Evolutionary conservation across 2,113 vertebrate genomes (phyloP).

Genomic region (Pogonocichla stellata): DNA sequence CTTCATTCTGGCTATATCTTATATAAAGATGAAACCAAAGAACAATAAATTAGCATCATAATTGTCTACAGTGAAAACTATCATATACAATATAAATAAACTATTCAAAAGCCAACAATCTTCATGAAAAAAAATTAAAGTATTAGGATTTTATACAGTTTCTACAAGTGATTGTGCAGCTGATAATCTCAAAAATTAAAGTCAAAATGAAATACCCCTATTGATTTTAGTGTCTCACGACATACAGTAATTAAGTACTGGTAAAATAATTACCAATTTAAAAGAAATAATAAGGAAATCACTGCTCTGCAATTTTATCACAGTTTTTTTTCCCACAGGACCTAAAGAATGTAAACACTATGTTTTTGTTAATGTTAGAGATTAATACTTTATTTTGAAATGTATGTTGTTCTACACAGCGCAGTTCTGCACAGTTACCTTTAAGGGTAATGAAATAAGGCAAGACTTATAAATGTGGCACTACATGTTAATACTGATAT

Average conservation of each 20-base stretch:
- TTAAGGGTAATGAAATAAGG: constrained; percentile 89
- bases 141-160: constrained; percentile 80
- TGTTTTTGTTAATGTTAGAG: constrained; percentile 82
- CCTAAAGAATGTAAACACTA: constrained; percentile 97
- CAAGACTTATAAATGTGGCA: constrained; percentile 88
- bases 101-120: constrained; percentile 86
- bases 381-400: constrained; percentile 91
- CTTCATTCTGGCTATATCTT: constrained; percentile 87
- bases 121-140: constrained; percentile 79
- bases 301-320: constrained; percentile 88
- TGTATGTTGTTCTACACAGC: constrained; percentile 81
- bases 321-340: constrained; percentile 84
- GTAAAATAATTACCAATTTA: constrained; percentile 85
- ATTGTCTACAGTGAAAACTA: constrained; percentile 93
- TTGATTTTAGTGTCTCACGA: constrained; percentile 99
- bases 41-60: constrained; percentile 97
- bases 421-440: constrained; percentile 83
- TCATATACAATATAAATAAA: constrained; percentile 95
- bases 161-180: constrained; percentile 84
- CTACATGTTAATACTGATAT: constrained; percentile 88
- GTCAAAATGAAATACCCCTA: constrained; percentile 83
- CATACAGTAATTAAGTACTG: constrained; percentile 90
- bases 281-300: constrained; percentile 86
- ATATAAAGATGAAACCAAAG: constrained; percentile 88
- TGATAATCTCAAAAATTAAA: constrained; percentile 81